Evolutionary conservation across 2,797 vertebrate species (phyloP).

Genomic region (Catharus ustulatus): DNA sequence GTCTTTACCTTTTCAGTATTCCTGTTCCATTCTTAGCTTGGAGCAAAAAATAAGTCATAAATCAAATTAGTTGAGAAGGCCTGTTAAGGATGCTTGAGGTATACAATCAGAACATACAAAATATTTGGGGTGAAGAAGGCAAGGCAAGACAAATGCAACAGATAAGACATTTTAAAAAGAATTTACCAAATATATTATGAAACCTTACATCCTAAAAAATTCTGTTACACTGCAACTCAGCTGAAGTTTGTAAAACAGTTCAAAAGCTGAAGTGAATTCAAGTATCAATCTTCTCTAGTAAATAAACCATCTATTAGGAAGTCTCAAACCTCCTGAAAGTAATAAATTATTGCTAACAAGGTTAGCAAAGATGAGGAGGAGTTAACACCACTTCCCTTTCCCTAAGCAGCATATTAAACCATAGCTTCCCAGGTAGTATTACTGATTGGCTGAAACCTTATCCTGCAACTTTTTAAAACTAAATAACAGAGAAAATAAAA

Average conservation of each 20-base stretch:
- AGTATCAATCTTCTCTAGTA: background rate
- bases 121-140: background rate
- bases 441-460: conserved; percentile 60
- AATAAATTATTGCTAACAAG: background rate
- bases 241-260: background rate
- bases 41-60: background rate
- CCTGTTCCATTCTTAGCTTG: background rate
- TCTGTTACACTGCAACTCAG: background rate
- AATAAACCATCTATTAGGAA: background rate
- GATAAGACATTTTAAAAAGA: background rate
- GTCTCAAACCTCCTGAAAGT: background rate
- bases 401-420: conserved; percentile 50
- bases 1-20: background rate
- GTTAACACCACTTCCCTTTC: conserved; percentile 15
- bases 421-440: conserved; percentile 44
- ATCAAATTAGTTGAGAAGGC: background rate
- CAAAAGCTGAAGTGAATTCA: background rate
- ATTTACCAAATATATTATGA: background rate
- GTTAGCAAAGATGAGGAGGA: background rate
- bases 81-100: background rate
- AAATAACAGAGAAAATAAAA: conserved; percentile 28
- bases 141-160: background rate
- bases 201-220: background rate
- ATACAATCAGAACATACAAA: background rate
- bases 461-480: conserved; percentile 39